Evolutionary conservation across 2,797 vertebrate genomes (phyloP).

Genomic region (Salmo trutta): DNA sequence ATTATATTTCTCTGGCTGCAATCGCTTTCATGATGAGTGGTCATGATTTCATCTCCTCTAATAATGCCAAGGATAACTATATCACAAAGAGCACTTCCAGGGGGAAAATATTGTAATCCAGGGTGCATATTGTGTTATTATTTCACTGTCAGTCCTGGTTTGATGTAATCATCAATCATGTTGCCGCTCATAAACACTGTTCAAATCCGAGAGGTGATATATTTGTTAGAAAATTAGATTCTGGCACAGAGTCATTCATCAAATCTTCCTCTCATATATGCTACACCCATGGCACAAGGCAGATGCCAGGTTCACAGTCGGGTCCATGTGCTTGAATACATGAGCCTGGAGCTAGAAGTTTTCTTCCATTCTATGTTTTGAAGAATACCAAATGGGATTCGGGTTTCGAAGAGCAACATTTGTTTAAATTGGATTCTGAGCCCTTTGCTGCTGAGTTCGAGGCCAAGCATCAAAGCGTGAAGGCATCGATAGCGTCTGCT

Average conservation of each 20-base stretch:
- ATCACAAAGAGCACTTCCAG: slow-evolving; percentile 34
- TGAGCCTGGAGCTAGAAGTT: slow-evolving; percentile 54
- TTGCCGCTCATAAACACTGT: slow-evolving; percentile 63
- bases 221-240: slow-evolving; percentile 69
- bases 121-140: slow-evolving; percentile 72
- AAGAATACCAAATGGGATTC: slow-evolving; percentile 26
- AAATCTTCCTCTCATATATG: slow-evolving; percentile 43
- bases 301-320: slow-evolving; percentile 4
- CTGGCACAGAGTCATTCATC: slow-evolving; percentile 59
- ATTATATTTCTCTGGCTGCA: slow-evolving; percentile 15
- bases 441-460: slow-evolving; percentile 25
- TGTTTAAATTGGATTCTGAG: slow-evolving; percentile 54
- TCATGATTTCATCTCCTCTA: slow-evolving; percentile 56
- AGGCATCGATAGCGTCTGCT: slow-evolving; percentile 28
- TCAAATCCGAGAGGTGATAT: slow-evolving; percentile 59
- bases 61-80: slow-evolving; percentile 52
- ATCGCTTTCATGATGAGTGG: slow-evolving; percentile 54
- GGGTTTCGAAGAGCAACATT: slow-evolving; percentile 53
- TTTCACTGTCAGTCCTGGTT: slow-evolving; percentile 64
- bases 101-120: slow-evolving; percentile 45
- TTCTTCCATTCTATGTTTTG: slow-evolving; percentile 53
- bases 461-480: slow-evolving; percentile 42
- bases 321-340: slow-evolving; percentile 10
- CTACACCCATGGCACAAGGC: slow-evolving; percentile 19
- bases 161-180: slow-evolving; percentile 67